These are phyloP conservation scores for Actias luna DNA, from an alignment of 2,888 invertebrate genomes.

Conservation along the genomic window DNA sequence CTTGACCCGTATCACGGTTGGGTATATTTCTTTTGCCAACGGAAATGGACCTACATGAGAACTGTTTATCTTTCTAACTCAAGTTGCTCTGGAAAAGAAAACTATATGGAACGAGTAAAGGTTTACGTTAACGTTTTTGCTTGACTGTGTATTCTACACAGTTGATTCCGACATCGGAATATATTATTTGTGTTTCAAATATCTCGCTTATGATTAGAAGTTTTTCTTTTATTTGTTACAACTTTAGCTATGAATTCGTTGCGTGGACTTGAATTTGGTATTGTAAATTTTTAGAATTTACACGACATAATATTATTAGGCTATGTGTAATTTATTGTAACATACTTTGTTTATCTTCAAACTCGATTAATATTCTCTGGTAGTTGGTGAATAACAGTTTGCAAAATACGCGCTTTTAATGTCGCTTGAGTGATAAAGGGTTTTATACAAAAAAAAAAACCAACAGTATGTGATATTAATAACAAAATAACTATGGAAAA, in stretches of 20 bases:
- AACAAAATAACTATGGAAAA: too few relatives aligned
- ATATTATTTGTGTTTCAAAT: neutral
- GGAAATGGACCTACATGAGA: slow-evolving; percentile 17
- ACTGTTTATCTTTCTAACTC: slow-evolving; percentile 19
- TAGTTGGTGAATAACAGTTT: too few relatives aligned
- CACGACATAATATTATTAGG: too few relatives aligned
- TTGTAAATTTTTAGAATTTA: too few relatives aligned
- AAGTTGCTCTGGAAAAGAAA: slow-evolving; percentile 13
- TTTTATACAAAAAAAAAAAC: too few relatives aligned
- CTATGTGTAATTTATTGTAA: too few relatives aligned
- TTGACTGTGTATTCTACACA: neutral
- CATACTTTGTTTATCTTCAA: too few relatives aligned
- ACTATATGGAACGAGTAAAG: neutral
- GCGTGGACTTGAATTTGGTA: too few relatives aligned
- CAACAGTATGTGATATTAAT: too few relatives aligned
- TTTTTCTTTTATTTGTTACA: neutral
- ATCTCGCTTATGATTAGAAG: neutral
- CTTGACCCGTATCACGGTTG: slow-evolving; percentile 26
- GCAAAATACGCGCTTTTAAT: too few relatives aligned
- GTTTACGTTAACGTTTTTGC: neutral
- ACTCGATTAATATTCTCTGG: too few relatives aligned
- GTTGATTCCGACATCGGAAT: neutral
- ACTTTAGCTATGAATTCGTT: neutral
- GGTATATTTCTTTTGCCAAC: slow-evolving; percentile 16
- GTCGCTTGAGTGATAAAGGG: too few relatives aligned